Percentiles rank a stretch among this genome's conserved stretches.
phyloP scores from a whole-genome alignment of 2,888 invertebrate species.

The Noctua comes region DNA sequence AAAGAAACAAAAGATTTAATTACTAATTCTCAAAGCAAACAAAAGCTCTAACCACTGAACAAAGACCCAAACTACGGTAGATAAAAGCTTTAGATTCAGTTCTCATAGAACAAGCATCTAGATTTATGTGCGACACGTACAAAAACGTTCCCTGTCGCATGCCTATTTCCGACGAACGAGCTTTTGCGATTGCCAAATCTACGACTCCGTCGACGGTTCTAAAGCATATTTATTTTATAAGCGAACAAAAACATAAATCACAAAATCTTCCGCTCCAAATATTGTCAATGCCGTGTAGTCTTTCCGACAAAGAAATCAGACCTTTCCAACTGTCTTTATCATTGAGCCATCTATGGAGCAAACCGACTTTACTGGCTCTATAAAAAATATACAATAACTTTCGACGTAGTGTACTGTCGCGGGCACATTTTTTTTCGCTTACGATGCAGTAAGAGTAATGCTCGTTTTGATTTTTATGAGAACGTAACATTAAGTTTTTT shows the following conservation, averaged over 20 bases:
- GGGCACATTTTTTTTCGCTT: slow-evolving; percentile 47
- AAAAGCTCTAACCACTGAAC: slow-evolving; percentile 25
- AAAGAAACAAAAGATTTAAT: slow-evolving; percentile 22
- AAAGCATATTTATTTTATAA: slow-evolving; percentile 65
- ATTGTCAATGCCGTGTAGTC: slow-evolving; percentile 65
- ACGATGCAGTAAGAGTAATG: slow-evolving; percentile 52
- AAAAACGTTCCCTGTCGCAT: slow-evolving; percentile 25
- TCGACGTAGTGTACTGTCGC: slow-evolving; percentile 49
- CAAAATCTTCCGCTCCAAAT: slow-evolving; percentile 70
- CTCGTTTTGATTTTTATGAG: slow-evolving; percentile 50
- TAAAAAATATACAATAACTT: slow-evolving; percentile 71
- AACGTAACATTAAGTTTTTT: slow-evolving; percentile 29
- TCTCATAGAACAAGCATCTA: slow-evolving; percentile 9
- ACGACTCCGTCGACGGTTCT: slow-evolving; percentile 34
- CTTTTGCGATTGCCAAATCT: slow-evolving; percentile 44
- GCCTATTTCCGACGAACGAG: slow-evolving; percentile 43
- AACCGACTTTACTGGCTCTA: slow-evolving; percentile 67
- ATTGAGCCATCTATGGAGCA: slow-evolving; percentile 68
- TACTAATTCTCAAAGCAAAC: slow-evolving; percentile 25
- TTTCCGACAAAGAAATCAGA: slow-evolving; percentile 67
- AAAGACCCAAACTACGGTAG: slow-evolving; percentile 10
- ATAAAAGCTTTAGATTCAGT: slow-evolving; percentile 21
- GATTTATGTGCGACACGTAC: slow-evolving; percentile 18
- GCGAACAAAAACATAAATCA: slow-evolving; percentile 68
- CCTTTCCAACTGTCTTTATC: slow-evolving; percentile 70